Evolutionary conservation across 2,797 vertebrate genomes (phyloP).

Genomic region (Bovichtus diacanthus): DNA sequence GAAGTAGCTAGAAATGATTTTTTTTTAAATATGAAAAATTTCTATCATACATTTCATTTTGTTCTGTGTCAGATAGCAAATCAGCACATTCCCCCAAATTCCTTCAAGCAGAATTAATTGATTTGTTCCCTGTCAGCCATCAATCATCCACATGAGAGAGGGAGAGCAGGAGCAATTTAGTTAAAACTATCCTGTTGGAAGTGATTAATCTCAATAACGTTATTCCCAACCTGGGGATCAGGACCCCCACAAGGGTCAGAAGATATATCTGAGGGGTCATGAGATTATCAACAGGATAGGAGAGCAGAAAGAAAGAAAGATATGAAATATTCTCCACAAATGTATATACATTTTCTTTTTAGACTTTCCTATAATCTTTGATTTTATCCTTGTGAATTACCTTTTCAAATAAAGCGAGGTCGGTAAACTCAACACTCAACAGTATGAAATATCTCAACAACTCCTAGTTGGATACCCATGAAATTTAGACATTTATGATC

Average conservation of each 20-base stretch:
- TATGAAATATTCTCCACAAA: background rate
- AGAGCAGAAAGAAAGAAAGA: background rate
- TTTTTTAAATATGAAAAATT: background rate
- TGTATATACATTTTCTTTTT: background rate
- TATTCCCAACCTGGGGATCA: background rate
- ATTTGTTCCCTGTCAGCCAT: background rate
- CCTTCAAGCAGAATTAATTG: background rate
- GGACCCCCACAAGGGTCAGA: too few species aligned
- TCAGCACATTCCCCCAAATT: background rate
- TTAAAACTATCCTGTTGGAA: slow-evolving; percentile 12
- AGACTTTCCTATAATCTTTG: background rate
- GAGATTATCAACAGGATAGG: background rate
- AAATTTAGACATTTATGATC: background rate
- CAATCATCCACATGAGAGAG: background rate
- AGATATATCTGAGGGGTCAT: background rate
- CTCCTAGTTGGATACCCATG: background rate
- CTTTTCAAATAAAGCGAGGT: background rate
- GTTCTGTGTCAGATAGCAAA: background rate
- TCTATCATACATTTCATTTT: background rate
- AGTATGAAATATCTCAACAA: too few species aligned
- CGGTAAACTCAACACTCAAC: background rate
- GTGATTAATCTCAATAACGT: background rate
- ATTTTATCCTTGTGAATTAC: background rate
- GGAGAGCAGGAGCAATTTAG: background rate
- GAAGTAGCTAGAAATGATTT: background rate